Base-by-base conservation (phyloP, 2,797 vertebrate genomes). In the Hydrophis major region DNA sequence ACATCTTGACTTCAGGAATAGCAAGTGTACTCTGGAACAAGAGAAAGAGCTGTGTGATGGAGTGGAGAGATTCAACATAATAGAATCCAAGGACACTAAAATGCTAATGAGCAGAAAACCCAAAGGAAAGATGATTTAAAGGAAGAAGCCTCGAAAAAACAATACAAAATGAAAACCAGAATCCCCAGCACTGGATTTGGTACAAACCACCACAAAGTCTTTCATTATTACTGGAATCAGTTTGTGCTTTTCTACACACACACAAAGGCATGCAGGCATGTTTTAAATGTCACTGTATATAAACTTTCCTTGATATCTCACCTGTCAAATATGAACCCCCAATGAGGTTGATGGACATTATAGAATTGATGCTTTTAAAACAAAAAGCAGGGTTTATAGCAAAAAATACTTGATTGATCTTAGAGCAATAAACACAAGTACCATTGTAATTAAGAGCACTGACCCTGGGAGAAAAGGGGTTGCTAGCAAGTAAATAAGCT, bases 401-500 rank as follows among this genome's bases (percentile, higher is more conserved):
- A 27, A 91, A 96, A 97, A 92, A 42, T 25, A 47, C 57, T 66
- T 93, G 89, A 94, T 92, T 95, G 89, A 92, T 20, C 94, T 57
- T 93, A 94, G 96, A 94, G 94, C 91, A 94, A 57, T 92, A 93
- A 95, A 69, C 53, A 69, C 53, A 95, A 93, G 92, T 95, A 93
- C 93, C 93, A 88, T 93, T 94, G 20, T 93, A 96, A 94, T 96
- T 96, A 96, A 93, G 90, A 95, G 95, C 83, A 90, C 88, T 95
- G 93, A 95, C 93, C 95, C 94, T 92, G 93, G 87, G 94, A 93
- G 86, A 93, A 89, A 95, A 94, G 63, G 14, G 12, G 13, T 89
- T 95, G 92, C 93, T 92, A 94, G 42, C 74, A 96, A 91, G 94
- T 96, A 95, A 96, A 96, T 94, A 95, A 94, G 94, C 92, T 96